phyloP scores from a whole-genome alignment of 2,888 invertebrate genomes.

The Tetragnatha montana region DNA sequence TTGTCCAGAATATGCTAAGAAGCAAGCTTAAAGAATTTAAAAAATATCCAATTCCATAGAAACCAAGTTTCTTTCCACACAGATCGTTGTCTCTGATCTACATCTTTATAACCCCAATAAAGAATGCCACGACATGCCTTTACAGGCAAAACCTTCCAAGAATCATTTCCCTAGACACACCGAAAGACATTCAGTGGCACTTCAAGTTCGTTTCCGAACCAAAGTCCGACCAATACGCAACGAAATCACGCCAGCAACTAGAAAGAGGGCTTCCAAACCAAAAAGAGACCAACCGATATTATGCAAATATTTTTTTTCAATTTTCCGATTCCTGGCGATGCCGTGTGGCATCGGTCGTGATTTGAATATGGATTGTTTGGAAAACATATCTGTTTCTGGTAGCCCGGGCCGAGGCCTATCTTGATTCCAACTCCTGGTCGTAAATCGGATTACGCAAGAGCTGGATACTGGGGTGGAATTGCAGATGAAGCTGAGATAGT shows the following conservation, averaged over 20 bases:
- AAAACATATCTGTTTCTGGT: not conserved
- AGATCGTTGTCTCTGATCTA: not conserved
- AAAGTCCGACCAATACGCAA: not conserved
- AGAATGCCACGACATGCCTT: not conserved
- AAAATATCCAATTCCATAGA: too few relatives aligned
- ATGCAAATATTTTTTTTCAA: conserved; percentile 34
- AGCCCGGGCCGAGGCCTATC: not conserved
- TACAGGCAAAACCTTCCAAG: not conserved
- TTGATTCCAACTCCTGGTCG: conserved; percentile 3
- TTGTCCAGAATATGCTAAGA: too few relatives aligned
- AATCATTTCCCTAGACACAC: not conserved
- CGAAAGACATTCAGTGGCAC: not conserved
- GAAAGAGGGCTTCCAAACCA: not conserved
- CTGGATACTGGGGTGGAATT: not conserved
- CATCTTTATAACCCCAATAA: not conserved
- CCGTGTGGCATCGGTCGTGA: conserved; percentile 5
- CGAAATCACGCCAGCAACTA: not conserved
- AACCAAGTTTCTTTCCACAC: too few relatives aligned
- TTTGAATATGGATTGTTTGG: conserved; percentile 37
- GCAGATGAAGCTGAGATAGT: not conserved
- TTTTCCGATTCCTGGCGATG: not conserved
- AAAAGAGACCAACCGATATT: conserved; percentile 22
- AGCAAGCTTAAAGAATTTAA: too few relatives aligned
- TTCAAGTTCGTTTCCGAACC: not conserved
- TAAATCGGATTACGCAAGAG: not conserved